Conservation (phyloP, 2,888 invertebrate genomes). For the Melieria omissa region DNA sequence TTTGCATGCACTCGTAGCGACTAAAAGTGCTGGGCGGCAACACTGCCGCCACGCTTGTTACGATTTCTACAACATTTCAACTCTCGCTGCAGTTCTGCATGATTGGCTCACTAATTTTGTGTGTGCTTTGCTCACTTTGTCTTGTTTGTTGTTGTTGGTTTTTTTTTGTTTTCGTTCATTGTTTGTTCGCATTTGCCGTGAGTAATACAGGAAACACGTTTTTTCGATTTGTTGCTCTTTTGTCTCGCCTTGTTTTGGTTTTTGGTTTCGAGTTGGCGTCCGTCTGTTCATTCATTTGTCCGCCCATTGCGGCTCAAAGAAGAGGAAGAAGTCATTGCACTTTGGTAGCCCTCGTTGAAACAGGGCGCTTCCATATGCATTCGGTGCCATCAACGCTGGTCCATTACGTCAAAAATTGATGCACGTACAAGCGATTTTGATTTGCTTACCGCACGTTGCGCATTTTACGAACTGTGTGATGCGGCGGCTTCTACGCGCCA, state of each 20-base stretch:
- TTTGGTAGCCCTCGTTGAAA: background rate
- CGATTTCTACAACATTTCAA: too few species aligned
- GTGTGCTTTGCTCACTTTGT: too few species aligned
- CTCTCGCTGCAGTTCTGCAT: too few species aligned
- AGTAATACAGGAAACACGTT: slow-evolving; percentile 29
- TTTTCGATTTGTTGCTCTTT: background rate
- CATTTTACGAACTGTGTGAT: too few species aligned
- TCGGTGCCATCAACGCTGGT: slow-evolving; percentile 2
- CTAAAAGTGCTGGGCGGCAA: too few species aligned
- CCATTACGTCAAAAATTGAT: slow-evolving; percentile 16
- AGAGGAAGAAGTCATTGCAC: slow-evolving; percentile 1
- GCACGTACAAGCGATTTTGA: slow-evolving; percentile 22
- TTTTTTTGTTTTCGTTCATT: background rate
- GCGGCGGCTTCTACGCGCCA: too few species aligned
- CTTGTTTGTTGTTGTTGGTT: background rate
- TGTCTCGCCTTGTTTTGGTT: background rate
- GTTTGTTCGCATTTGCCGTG: background rate
- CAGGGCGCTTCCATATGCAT: too few species aligned
- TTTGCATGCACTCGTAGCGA: too few species aligned
- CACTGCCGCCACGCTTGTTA: too few species aligned
- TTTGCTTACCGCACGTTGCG: background rate
- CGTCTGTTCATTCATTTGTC: too few species aligned
- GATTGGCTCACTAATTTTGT: too few species aligned
- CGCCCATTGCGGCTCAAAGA: too few species aligned
- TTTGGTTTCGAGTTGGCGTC: slow-evolving; percentile 11